Evolutionary conservation across 2,797 vertebrate species (phyloP).

Genomic region (Coilia nasus): DNA sequence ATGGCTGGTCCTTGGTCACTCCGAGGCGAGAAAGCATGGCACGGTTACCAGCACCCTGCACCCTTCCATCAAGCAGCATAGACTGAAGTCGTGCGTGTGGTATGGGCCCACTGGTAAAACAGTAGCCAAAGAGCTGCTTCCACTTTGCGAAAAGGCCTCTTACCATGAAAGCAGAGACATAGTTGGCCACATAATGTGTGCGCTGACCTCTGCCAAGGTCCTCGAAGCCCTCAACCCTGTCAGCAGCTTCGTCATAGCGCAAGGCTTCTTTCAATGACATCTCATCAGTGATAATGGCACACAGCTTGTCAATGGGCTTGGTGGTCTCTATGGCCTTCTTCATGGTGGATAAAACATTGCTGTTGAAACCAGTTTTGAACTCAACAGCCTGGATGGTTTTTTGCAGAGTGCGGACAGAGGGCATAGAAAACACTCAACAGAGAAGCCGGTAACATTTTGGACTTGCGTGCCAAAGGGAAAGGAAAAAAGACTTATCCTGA

Average conservation of each 20-base stretch:
- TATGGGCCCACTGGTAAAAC: slow-evolving; percentile 40
- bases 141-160: slow-evolving; percentile 30
- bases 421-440: not conserved
- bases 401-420: not conserved
- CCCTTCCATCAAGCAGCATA: slow-evolving; percentile 12
- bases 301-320: not conserved
- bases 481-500: not conserved
- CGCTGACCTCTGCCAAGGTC: no score
- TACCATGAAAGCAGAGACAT: slow-evolving; percentile 33
- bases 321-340: no score
- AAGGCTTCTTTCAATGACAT: not conserved
- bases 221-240: not conserved
- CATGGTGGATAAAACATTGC: not conserved
- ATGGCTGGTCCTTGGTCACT: slow-evolving; percentile 25
- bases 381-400: not conserved
- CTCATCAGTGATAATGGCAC: not conserved
- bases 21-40: slow-evolving; percentile 30
- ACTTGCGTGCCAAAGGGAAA: not conserved
- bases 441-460: slow-evolving; percentile 6
- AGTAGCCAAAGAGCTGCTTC: slow-evolving; percentile 36
- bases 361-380: not conserved
- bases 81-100: slow-evolving; percentile 28
- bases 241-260: not conserved
- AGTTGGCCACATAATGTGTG: not conserved
- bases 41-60: slow-evolving; percentile 32